phyloP scores from a whole-genome alignment of 2,113 vertebrate genomes.

The Caranx melampygus region DNA sequence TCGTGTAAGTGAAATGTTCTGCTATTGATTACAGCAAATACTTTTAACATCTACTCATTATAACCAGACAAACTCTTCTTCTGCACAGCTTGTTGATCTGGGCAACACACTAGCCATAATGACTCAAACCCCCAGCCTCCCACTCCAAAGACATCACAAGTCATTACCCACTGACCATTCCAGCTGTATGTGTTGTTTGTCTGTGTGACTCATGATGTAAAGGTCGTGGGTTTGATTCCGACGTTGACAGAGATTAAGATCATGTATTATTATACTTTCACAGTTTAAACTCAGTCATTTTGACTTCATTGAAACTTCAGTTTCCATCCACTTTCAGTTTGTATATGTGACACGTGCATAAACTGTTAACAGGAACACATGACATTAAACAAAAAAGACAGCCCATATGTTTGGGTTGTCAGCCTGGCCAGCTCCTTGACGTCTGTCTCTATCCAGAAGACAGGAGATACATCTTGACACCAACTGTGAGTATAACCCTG shows the following conservation, averaged over 20 bases:
- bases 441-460: neutral
- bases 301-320: neutral
- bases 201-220: too few species aligned
- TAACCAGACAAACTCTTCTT: too few species aligned
- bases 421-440: neutral
- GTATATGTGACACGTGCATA: neutral
- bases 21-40: too few species aligned
- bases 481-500: conserved; percentile 29
- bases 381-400: neutral
- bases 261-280: neutral
- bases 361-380: neutral
- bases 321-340: neutral
- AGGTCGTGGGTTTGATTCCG: too few species aligned
- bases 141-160: too few species aligned
- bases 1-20: too few species aligned
- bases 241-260: neutral
- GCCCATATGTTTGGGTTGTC: neutral
- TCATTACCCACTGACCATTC: too few species aligned
- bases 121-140: too few species aligned
- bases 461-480: conserved; percentile 17
- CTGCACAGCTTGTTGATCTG: too few species aligned
- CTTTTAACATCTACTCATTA: too few species aligned
- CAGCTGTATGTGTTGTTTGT: too few species aligned
- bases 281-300: neutral
- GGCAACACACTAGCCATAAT: too few species aligned